Evolutionary conservation across 2,113 vertebrate genomes (phyloP).

Genomic region (Podilymbus podiceps): DNA sequence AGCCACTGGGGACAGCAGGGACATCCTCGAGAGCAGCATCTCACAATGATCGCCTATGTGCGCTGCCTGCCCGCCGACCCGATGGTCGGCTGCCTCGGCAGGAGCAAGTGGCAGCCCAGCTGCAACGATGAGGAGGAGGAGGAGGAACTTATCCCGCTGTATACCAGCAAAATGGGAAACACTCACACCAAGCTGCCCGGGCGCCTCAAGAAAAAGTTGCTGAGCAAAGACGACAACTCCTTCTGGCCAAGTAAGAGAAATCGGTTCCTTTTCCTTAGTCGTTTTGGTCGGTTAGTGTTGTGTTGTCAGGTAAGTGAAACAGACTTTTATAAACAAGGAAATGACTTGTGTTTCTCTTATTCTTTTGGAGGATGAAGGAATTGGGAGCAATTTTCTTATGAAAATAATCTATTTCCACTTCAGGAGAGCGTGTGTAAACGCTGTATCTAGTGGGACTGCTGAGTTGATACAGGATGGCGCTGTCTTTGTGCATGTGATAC

Average conservation of each 20-base stretch:
- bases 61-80: constrained; percentile 78
- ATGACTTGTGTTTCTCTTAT: background rate
- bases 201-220: constrained; percentile 75
- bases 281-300: background rate
- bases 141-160: constrained; percentile 70
- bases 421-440: background rate
- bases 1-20: constrained; percentile 65
- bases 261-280: background rate
- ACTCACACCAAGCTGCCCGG: constrained; percentile 63
- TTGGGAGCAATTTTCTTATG: background rate
- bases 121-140: constrained; percentile 79
- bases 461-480: background rate
- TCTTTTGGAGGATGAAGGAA: background rate
- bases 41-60: constrained; percentile 83
- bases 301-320: background rate
- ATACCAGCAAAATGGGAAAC: constrained; percentile 79
- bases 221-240: constrained; percentile 75
- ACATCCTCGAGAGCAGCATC: constrained; percentile 57
- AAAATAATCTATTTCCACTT: background rate
- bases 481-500: background rate
- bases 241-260: constrained; percentile 83
- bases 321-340: background rate
- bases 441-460: background rate
- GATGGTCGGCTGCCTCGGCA: constrained; percentile 79
- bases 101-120: constrained; percentile 67